These are phyloP conservation scores for Lampris megalopsis DNA, from an alignment of 2,113 vertebrate species.

Conservation along the genomic window DNA sequence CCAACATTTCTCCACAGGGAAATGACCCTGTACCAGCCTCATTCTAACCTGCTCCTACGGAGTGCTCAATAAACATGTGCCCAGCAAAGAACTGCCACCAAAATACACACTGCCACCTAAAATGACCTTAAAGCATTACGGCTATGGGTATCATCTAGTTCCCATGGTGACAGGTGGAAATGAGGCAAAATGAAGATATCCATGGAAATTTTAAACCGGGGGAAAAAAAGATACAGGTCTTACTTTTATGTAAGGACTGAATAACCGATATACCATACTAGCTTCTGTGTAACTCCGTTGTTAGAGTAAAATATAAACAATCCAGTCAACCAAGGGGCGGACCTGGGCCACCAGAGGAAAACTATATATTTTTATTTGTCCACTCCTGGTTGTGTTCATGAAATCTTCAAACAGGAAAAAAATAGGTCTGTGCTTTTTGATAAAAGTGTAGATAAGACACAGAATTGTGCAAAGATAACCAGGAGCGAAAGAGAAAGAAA, in stretches of 20 bases:
- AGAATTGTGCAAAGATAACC: no score
- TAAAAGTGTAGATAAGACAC: no score
- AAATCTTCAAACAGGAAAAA: no score
- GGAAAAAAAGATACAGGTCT: background rate
- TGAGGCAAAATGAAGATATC: background rate
- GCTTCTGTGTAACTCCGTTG: background rate
- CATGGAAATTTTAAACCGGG: background rate
- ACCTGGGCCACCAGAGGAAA: no score
- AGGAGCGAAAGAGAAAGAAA: no score
- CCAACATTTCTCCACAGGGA: background rate
- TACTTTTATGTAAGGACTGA: constrained; percentile 1
- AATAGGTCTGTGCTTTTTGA: no score
- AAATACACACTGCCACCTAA: background rate
- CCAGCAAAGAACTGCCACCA: background rate
- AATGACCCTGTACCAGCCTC: background rate
- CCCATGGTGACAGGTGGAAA: background rate
- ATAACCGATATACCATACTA: background rate
- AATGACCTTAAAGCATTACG: background rate
- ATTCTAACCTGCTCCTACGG: background rate
- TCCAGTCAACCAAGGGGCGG: no score
- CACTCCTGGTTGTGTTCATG: no score
- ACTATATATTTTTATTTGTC: no score
- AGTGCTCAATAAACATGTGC: background rate
- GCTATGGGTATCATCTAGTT: constrained; percentile 2
- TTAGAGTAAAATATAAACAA: no score